These are phyloP conservation scores for Eristalis arbustorum DNA, from an alignment of 2,888 invertebrate genomes.

Conservation along the genomic window DNA sequence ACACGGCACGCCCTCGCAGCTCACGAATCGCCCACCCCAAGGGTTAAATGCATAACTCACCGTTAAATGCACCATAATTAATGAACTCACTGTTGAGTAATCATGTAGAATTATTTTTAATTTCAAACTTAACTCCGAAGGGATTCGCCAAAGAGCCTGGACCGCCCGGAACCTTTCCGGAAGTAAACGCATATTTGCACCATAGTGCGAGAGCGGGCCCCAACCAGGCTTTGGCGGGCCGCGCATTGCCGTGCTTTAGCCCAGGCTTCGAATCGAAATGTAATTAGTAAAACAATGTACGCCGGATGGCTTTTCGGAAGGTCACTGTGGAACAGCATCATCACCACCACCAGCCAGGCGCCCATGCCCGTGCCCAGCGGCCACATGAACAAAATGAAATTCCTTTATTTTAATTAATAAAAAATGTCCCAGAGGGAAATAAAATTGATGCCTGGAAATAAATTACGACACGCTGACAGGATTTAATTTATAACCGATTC, in stretches of 20 bases:
- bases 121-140: constrained; percentile 47
- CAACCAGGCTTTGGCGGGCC: background rate
- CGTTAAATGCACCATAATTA: constrained; percentile 57
- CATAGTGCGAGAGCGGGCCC: background rate
- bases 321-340: background rate
- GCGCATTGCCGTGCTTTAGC: background rate
- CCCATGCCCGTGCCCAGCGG: background rate
- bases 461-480: constrained; percentile 68
- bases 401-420: constrained; percentile 70
- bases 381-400: constrained; percentile 61
- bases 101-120: constrained; percentile 61
- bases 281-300: constrained; percentile 68
- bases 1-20: background rate
- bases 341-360: background rate
- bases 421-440: constrained; percentile 66
- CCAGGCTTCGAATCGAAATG: constrained; percentile 56
- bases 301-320: constrained; percentile 18
- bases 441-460: constrained; percentile 70
- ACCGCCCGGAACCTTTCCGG: background rate
- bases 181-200: background rate
- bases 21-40: background rate
- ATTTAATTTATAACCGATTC: constrained; percentile 70
- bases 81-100: constrained; percentile 38
- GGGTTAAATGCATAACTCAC: constrained; percentile 21
- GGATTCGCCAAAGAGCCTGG: background rate